Conservation (phyloP, 2,797 vertebrate genomes). For the Sylvia borin region DNA sequence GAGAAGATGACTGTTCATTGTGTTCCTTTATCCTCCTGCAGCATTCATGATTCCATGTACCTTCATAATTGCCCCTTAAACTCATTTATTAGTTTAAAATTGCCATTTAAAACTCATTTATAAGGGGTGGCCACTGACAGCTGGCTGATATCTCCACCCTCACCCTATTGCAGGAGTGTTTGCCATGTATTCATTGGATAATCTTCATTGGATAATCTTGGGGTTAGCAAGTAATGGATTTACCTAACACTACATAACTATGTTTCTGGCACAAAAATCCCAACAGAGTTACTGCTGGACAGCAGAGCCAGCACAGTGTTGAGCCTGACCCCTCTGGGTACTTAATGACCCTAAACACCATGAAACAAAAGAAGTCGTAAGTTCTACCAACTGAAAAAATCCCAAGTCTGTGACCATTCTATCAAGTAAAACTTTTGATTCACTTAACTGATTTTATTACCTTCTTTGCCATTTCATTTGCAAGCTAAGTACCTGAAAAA, state of each 20-base stretch:
- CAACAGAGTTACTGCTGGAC: rapidly evolving
- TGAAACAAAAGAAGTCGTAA: rapidly evolving
- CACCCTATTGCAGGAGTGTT: rapidly evolving
- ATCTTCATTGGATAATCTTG: not conserved
- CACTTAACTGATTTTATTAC: not conserved
- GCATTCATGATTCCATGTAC: not conserved
- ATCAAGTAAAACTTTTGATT: not conserved
- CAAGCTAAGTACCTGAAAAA: not conserved
- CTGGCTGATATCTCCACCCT: not conserved
- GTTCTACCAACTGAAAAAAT: not conserved
- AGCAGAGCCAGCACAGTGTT: not conserved
- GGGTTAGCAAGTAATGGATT: not conserved
- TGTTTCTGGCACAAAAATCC: not conserved
- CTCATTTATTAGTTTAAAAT: too few species aligned
- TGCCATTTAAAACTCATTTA: not conserved
- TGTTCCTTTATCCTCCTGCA: not conserved
- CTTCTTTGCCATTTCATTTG: not conserved
- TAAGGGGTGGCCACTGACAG: not conserved
- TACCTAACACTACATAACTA: not conserved
- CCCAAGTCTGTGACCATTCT: not conserved
- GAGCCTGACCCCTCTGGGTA: not conserved
- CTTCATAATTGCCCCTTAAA: not conserved
- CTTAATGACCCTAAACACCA: not conserved
- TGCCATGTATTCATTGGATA: not conserved
- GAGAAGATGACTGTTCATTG: not conserved